Conservation (phyloP, 2,797 vertebrate species). For the Acrossocheilus wenchowensis region DNA sequence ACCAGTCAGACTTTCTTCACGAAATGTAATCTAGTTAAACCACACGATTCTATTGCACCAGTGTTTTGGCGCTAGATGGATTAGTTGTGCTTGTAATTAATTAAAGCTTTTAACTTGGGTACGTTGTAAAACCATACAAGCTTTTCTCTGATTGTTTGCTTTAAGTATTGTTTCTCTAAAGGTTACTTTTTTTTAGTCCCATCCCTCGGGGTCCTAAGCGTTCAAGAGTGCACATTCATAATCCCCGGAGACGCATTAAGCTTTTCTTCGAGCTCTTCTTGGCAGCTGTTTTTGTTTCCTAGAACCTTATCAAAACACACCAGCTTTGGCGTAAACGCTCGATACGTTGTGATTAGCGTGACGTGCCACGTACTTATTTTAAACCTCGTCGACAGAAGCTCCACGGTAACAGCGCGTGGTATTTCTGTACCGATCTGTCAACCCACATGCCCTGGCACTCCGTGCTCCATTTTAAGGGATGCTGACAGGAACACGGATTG, state of each 20-base stretch:
- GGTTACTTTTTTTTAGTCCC: constrained; percentile 4
- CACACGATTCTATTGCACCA: background rate
- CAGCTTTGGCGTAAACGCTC: constrained; percentile 30
- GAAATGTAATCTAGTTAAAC: background rate
- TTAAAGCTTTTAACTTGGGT: constrained; percentile 5
- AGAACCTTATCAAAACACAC: constrained; percentile 34
- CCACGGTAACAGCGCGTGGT: background rate
- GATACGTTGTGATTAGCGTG: constrained; percentile 26
- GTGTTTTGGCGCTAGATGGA: background rate
- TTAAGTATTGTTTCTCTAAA: background rate
- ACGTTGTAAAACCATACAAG: background rate
- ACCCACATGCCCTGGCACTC: constrained; percentile 19
- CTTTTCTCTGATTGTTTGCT: constrained; percentile 11
- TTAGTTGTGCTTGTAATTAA: constrained; percentile 17
- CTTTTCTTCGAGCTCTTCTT: constrained; percentile 41
- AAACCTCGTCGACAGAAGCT: constrained; percentile 1
- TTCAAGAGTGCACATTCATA: background rate
- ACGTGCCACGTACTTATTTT: constrained; percentile 11
- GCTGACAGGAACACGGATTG: constrained; percentile 40
- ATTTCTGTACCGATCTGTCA: constrained; percentile 3
- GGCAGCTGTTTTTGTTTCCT: constrained; percentile 41
- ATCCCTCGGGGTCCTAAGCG: background rate
- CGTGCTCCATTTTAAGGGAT: constrained; percentile 33
- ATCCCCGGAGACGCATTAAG: constrained; percentile 35
- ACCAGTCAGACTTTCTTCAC: background rate